Evolutionary conservation across 1,140 invertebrate genomes (phyloP), one percentile per base, ranked within the genome.

Genomic region (Chlorops oryzae): DNA sequence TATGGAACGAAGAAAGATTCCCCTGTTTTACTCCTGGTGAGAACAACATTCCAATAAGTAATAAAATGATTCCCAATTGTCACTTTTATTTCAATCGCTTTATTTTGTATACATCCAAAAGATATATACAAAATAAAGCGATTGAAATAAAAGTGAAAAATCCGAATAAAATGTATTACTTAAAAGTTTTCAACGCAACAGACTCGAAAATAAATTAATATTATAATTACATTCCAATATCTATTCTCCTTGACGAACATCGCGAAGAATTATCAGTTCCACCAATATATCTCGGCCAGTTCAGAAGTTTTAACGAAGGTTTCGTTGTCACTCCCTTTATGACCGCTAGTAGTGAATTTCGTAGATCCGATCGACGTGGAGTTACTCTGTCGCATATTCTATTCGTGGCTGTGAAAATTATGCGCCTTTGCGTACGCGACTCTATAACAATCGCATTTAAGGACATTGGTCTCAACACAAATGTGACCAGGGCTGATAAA

Each of bases 231-330:
- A n/a, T n/a, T n/a, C n/a, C n/a, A n/a, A n/a, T n/a, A n/a, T n/a
- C n/a, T 53, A 28, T 61, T 28, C 23, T 62, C 2, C 62, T 51
- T 38, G 63, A 68, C 41, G 52, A 56, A 45, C 47, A 62, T 57
- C 59, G 59, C 18, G 68, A 72, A 58, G 69, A 72, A 55, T 43
- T 72, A 21, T 68, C 70, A 6, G 71, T 73, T 61, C 68, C 66
- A 17, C 3, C 37, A 32, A 72, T 74, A 46, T 72, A 71, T 41
- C 42, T 57, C 2, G 66, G 70, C 28, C 52, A 69, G 43, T 61
- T 60, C 47, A 35, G 69, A 41, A 48, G 17, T 17, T 73, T 62
- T 43, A 48, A 52, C 54, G 62, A 63, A 37, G 50, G 50, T 20
- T 10, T 35, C 3, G 39, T 23, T 21, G 32, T 23, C 4, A 47